phyloP scores from a whole-genome alignment of 37 sponge, comb jelly and placozoan species.

The Dysidea cf. avara region DNA sequence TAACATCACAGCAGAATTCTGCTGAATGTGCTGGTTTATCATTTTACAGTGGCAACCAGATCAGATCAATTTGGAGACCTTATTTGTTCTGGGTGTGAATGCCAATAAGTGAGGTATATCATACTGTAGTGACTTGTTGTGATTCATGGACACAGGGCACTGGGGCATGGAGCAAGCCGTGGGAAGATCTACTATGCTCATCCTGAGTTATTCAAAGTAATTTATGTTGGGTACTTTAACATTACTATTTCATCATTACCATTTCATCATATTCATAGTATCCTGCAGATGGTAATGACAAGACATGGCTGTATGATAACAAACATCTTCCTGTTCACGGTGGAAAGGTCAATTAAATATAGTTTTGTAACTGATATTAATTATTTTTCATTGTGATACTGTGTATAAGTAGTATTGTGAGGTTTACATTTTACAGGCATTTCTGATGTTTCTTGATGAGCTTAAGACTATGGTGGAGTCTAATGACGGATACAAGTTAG shows the following conservation, averaged over 20 bases:
- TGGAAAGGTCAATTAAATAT: constrained; percentile 73
- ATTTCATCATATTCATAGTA: constrained; percentile 37
- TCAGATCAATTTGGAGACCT: constrained; percentile 29
- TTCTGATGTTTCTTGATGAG: constrained; percentile 70
- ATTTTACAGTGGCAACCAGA: constrained; percentile 78
- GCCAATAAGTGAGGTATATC: constrained; percentile 69
- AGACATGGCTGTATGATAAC: constrained; percentile 82
- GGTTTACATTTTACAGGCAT: constrained; percentile 51
- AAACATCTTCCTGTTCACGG: constrained; percentile 79
- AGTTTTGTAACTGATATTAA: neutral
- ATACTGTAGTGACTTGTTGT: neutral
- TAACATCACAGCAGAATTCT: no score
- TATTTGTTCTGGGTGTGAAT: constrained; percentile 74
- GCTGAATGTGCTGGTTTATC: no score
- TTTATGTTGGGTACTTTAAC: neutral
- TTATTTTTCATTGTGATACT: constrained; percentile 1
- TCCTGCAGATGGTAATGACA: constrained; percentile 81
- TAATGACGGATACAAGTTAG: constrained; percentile 68
- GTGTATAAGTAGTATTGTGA: constrained; percentile 13
- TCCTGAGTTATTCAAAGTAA: constrained; percentile 82
- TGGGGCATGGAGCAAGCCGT: constrained; percentile 72
- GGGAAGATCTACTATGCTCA: constrained; percentile 83
- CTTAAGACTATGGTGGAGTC: constrained; percentile 44
- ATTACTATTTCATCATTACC: neutral
- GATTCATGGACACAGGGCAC: constrained; percentile 33